Evolutionary conservation across 2,797 vertebrate species (phyloP), one percentile per base, ranked within the genome.

Genomic region (Lepilemur septentrionalis): DNA sequence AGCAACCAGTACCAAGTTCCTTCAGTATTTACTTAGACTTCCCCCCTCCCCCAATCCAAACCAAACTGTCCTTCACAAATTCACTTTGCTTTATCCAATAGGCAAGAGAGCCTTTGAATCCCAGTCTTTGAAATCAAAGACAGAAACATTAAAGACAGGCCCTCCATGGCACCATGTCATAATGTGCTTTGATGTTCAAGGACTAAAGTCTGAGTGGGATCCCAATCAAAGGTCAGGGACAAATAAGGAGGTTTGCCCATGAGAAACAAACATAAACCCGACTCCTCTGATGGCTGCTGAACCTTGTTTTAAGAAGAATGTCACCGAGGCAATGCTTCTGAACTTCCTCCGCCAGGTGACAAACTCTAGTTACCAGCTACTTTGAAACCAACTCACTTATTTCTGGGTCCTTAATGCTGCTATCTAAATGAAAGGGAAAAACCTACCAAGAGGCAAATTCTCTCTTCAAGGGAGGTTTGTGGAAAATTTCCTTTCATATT

Each of bases 161-260:
- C 28, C 46, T 38, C 32, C 5, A 50, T 20, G 73, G 63, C 35
- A 32, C 72, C 43, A 3, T 22, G 88, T 82, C 20, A 1, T 32
- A 61, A 87, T 5, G 22, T 15, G n/a, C 75, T 97, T 97, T 97
- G 90, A 94, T 96, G 95, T 83, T 95, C 91, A 97, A 93, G 94
- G 65, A 89, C 75, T 82, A 69, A 63, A 80, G 91, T 93, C 63
- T 43, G 59, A 91, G 52, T 41, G 22, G 38, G 63, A 79, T 69
- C 57, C 73, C 63, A 87, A 94, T 88, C 50, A 96, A 96, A 96
- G 84, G 95, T 95, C 92, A 91, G 72, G 85, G 93, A 57, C 43
- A 87, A 81, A 69, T 30, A 59, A 82, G 0, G 17, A 86, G 38
- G 20, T 30, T 86, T 23, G 48, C 61, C 20, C 48, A 41, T 4